These are phyloP conservation scores for Dusona sp. DNA, from an alignment of 2,888 invertebrate genomes.

Conservation along the genomic window DNA sequence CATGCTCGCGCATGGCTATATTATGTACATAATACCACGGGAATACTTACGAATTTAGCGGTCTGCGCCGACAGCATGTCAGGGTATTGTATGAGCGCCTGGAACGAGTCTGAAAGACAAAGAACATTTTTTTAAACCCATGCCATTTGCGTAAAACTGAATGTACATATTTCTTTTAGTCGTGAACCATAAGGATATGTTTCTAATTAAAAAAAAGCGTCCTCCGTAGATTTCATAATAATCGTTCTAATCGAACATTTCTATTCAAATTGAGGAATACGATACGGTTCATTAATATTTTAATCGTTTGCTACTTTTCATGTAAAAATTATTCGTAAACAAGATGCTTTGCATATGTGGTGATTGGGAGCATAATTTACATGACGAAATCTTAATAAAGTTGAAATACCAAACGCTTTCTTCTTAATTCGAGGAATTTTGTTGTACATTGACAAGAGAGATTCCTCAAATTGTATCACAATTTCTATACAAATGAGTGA, in stretches of 20 bases:
- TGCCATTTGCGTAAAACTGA: constrained; percentile 1
- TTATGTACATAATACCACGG: constrained; percentile 64
- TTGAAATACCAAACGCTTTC: not conserved
- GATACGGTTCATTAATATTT: not conserved
- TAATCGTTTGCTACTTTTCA: not conserved
- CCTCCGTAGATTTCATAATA: not conserved
- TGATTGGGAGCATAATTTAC: not conserved
- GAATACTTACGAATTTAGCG: constrained; percentile 94
- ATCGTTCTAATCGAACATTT: not conserved
- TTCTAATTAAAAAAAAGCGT: not conserved
- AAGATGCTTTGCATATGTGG: not conserved
- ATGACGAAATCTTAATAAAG: not conserved
- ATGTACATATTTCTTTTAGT: not conserved
- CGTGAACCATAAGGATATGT: not conserved
- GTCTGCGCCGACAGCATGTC: constrained; percentile 98
- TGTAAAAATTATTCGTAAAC: not conserved
- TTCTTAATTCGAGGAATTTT: not conserved
- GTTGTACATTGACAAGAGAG: not conserved
- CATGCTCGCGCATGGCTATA: constrained; percentile 43
- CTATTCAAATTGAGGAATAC: not conserved
- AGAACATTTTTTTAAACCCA: constrained; percentile 47
- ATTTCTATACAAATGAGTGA: not conserved
- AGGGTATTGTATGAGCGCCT: constrained; percentile 99
- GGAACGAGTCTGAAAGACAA: constrained; percentile 94
- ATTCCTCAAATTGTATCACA: not conserved